Conservation (phyloP, 2,888 invertebrate genomes). For the Nymphalis c-album region DNA sequence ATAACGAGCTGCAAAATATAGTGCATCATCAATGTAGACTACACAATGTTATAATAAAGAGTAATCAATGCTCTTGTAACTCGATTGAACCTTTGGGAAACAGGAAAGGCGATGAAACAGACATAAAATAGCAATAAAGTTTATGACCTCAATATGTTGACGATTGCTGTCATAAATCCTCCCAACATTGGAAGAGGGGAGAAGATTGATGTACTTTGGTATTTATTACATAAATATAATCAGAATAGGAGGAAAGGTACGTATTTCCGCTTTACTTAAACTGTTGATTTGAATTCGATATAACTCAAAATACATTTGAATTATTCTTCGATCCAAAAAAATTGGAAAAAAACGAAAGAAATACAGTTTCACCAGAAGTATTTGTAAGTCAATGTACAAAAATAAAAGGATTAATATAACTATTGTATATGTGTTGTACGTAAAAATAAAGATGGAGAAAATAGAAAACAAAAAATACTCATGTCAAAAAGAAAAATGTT, state of each 20-base stretch:
- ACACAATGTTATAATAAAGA: no score
- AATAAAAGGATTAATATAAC: no score
- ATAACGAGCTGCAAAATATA: no score
- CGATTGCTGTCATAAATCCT: slow-evolving; percentile 17
- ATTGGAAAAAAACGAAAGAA: no score
- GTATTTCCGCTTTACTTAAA: neutral
- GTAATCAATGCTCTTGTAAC: neutral
- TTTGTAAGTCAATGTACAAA: no score
- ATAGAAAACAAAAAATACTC: no score
- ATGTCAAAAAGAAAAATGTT: no score
- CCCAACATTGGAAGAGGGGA: slow-evolving; percentile 3
- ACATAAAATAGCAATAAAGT: slow-evolving; percentile 23
- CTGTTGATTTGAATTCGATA: neutral
- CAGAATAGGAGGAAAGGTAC: neutral
- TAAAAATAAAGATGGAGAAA: no score
- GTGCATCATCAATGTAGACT: no score
- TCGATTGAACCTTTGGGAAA: neutral
- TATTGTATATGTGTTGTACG: no score
- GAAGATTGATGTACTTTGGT: slow-evolving; percentile 6
- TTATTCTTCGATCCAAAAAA: no score
- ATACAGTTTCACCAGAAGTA: no score
- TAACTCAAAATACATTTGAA: neutral
- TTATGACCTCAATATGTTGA: slow-evolving; percentile 24
- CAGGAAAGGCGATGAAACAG: slow-evolving; percentile 2
- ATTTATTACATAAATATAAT: neutral